Evolutionary conservation across 2,888 invertebrate species (phyloP).

Genomic region (Hemicrepidius hirtus): DNA sequence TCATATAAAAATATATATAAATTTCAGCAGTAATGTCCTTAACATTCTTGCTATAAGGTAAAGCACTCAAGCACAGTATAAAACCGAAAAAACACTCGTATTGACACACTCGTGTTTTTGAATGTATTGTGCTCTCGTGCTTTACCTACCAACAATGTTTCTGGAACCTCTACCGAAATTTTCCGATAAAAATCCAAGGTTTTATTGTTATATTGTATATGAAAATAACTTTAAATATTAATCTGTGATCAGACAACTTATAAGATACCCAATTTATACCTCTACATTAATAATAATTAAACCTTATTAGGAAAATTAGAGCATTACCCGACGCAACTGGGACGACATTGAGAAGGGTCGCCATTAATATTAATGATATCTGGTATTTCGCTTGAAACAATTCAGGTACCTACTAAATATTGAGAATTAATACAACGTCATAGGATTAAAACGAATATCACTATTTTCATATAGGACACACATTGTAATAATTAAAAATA

Average conservation of each 20-base stretch:
- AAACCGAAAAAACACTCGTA: too few species aligned
- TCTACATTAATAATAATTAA: conserved; percentile 8
- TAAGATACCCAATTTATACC: neutral
- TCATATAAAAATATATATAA: too few species aligned
- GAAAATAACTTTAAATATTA: neutral
- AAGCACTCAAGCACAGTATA: too few species aligned
- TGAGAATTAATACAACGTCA: neutral
- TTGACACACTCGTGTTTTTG: too few species aligned
- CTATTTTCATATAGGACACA: neutral
- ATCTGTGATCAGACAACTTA: neutral
- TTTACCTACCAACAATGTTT: too few species aligned
- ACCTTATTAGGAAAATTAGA: conserved; percentile 12
- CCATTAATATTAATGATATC: conserved; percentile 26
- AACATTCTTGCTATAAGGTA: too few species aligned
- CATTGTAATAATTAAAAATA: too few species aligned
- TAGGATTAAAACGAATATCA: neutral
- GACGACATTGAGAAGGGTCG: conserved; percentile 22
- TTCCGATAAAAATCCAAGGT: too few species aligned
- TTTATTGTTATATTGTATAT: too few species aligned
- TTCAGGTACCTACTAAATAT: neutral
- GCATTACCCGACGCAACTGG: conserved; percentile 3
- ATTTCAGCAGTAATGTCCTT: too few species aligned
- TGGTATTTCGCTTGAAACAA: conserved; percentile 2
- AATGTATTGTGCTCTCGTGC: too few species aligned
- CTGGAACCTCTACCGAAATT: too few species aligned